Percentiles rank a stretch among this genome's conserved stretches.
Evolutionary conservation across 2,797 vertebrate species (phyloP).

Genomic region (Malacoraja senta): DNA sequence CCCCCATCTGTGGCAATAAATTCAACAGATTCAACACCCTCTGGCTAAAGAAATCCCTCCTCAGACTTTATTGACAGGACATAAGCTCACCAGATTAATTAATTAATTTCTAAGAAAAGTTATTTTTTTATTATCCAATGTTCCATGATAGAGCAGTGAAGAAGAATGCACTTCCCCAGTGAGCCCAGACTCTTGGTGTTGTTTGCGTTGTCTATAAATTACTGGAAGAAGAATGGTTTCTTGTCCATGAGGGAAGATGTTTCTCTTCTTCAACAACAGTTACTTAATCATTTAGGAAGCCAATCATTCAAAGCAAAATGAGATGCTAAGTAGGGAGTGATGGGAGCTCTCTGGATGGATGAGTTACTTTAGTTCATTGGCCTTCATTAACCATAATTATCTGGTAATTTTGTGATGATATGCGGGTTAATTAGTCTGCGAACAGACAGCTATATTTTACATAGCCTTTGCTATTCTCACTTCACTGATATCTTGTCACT

Average conservation of each 20-base stretch:
- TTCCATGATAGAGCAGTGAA: background rate
- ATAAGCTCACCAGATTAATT: background rate
- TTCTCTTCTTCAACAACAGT: background rate
- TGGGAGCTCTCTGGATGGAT: background rate
- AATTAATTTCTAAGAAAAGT: background rate
- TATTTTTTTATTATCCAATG: background rate
- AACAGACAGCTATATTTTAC: background rate
- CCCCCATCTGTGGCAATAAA: no score
- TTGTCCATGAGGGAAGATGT: background rate
- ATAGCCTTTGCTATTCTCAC: background rate
- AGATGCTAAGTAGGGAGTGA: background rate
- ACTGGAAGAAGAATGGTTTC: background rate
- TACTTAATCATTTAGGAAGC: background rate
- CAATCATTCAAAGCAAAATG: background rate
- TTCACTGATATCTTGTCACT: background rate
- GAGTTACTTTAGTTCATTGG: background rate
- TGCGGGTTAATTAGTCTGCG: background rate
- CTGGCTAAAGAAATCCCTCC: no score
- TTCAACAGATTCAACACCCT: no score
- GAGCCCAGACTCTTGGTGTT: background rate
- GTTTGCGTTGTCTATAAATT: background rate
- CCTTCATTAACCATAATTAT: conserved; percentile 4
- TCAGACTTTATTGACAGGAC: background rate
- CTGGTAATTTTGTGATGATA: background rate
- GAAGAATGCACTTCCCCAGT: background rate